Evolutionary conservation across 1,140 invertebrate genomes (phyloP), one percentile per base, ranked within the genome.

Genomic region (Drosophila sucinea): DNA sequence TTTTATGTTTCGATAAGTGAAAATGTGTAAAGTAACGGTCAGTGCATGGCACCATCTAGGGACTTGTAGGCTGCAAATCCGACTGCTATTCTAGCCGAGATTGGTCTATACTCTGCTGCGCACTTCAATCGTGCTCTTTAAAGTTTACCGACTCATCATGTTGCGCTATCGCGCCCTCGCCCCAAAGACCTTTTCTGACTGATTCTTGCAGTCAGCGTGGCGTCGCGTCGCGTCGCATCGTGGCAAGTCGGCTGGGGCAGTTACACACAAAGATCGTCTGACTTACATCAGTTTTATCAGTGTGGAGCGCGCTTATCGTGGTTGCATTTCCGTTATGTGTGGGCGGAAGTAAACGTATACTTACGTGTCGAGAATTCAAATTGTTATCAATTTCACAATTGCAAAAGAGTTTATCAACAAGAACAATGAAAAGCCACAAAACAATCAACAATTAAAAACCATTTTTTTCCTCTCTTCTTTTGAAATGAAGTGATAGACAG

Each of bases 371-470:
- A 27, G 44, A 51, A 51, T 51, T 23, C 7, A 51, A 51, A 51
- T 27, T 61, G 73, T 76, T 77, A 77, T 77, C 73, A 77, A 60
- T 77, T 76, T 76, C 73, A 77, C 73, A 77, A 77, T 76, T 76
- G 73, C 65, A 76, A 23, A 17, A 69, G 67, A 38, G 41, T 77
- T 77, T 77, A 77, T 77, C 73, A 35, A 38, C 68, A 60, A 63
- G 54, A 32, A 33, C 69, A 76, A 70, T 56, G 72, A 5, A 3
- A 38, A 38, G 40, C 67, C 76, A 58, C 79, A 81, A 63, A 77
- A 63, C 70, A 81, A 56, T 78, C 72, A 73, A 73, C 83, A 87
- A 86, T 86, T 86, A 86, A 87, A 87, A 79, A 87, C 60, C 75
- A 73, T 73, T 38, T 38, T n/a, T 44, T 4, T 17, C 17, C 17